Base-by-base conservation (phyloP, 2,888 invertebrate genomes). In the Leptogaster cylindrica region DNA sequence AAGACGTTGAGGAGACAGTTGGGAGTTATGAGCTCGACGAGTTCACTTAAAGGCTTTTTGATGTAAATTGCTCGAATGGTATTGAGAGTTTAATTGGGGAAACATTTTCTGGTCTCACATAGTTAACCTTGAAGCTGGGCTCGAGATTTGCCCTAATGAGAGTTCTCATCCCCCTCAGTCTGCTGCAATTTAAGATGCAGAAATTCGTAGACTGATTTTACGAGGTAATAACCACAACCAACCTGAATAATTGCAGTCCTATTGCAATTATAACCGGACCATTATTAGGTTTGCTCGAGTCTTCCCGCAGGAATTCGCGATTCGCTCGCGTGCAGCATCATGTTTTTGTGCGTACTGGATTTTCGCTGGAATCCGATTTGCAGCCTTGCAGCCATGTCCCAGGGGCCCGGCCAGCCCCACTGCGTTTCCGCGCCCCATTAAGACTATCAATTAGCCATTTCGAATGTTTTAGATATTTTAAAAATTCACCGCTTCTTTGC, bases 381-480 rank as follows among this genome's bases (percentile, higher is more conserved):
- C 7, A 18, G 25, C 33, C 36, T n/a, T 36, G 33, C 36, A 36
- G 55, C 36, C 55, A 55, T 39, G 39, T 55, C 55, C 36, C 55
- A 55, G 31, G 33, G 36, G 39, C 33, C 23, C 10, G 23, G 36
- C 36, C 55, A 10, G 23, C 39, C 23, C 55, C 33, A 10, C 36
- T 52, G 33, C n/a, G 20, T 18, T 36, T 23, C 16, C 39, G 23
- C 23, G 23, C 39, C 39, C 55, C 39, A 25, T 18, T n/a, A 23
- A 55, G 23, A 39, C 20, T 55, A 55, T 36, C 55, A 55, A 55
- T 55, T 55, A 55, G 55, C 14, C 39, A 55, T 39, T 55, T 36
- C 36, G 39, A 55, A 39, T 55, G 55, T 55, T 55, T 55, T 55
- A 55, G 55, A 36, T 55, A 55, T 55, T 55, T 39, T 39, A 55